These are phyloP conservation scores for Catocala nupta DNA, from an alignment of 2,888 invertebrate species.

Conservation along the genomic window DNA sequence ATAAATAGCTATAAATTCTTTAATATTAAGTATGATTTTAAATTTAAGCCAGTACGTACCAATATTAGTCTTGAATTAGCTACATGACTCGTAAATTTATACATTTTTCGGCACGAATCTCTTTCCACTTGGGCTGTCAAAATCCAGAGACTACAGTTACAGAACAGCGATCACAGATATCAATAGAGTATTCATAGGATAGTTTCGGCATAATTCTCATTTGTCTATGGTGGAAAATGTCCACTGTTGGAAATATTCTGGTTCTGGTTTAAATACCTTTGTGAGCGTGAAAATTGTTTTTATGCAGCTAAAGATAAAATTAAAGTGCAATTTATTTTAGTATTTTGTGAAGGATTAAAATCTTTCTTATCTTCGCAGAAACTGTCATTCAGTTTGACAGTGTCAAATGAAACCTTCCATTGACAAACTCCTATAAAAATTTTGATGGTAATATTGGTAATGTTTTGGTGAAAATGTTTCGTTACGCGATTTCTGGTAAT, in stretches of 20 bases:
- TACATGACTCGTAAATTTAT: conserved; percentile 80
- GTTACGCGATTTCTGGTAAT: conserved; percentile 73
- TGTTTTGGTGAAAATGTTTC: conserved; percentile 63
- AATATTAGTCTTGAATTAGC: conserved; percentile 77
- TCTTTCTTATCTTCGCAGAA: neutral
- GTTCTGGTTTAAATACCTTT: too few relatives aligned
- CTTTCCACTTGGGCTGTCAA: conserved; percentile 78
- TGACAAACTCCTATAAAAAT: neutral
- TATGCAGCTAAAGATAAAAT: too few relatives aligned
- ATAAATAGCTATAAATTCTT: neutral
- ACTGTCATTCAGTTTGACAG: conserved; percentile 15
- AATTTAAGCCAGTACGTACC: conserved; percentile 63
- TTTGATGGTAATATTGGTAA: conserved; percentile 18
- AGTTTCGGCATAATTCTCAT: conserved; percentile 1
- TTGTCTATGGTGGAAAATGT: neutral
- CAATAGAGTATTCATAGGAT: neutral
- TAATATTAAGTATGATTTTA: neutral
- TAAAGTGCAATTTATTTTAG: too few relatives aligned
- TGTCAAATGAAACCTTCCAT: neutral
- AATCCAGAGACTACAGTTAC: conserved; percentile 66
- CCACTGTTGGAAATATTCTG: too few relatives aligned
- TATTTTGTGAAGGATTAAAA: too few relatives aligned
- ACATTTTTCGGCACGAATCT: conserved; percentile 83
- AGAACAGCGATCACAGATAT: conserved; percentile 28
- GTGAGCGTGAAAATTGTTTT: too few relatives aligned